Base-by-base conservation (phyloP, 2,113 vertebrate genomes). In the Maccullochella peelii region DNA sequence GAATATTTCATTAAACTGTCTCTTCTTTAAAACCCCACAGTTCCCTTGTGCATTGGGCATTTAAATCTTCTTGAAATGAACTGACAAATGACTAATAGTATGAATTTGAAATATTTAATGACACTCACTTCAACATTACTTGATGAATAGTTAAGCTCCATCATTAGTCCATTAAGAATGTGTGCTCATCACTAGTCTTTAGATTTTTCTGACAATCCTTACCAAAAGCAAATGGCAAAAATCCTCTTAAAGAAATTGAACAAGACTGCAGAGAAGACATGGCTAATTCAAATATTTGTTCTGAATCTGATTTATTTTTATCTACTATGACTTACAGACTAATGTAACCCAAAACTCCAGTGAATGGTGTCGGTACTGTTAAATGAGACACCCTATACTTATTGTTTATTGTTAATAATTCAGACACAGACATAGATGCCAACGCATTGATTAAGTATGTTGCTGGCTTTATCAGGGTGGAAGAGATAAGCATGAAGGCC, bases 121-220 rank as follows among this genome's bases (percentile, higher is more conserved):
- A 70, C 65, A 65, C 20, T 67, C 36, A 4, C 44, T 70, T 74
- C 40, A 33, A 8, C 47, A 58, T 67, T 54, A 52, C 50, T 27
- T 20, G 14, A 80, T 82, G 55, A 86, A 70, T 47, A 73, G 74
- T 59, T 59, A 67, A 63, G 49, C 73, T 79, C 85, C 61, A 57
- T 59, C 72, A 33, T 54, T 47, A 68, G 77, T 10, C 21, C 59
- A 57, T 79, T 65, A 67, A 65, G 23, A 59, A 52, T 54, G 62
- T 66, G 49, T 61, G 23, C 61, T 67, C 27, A 33, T 85, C 61
- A 40, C 11, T 66, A 62, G 36, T 47, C 30, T 25, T 25, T 16
- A 57, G 30, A 77, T 63, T 58, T 72, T 62, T 70, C 25, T 79
- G 52, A 49, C 66, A 47, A 55, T 57, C 15, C n/a, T 61, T 14